Conservation (phyloP, 2,888 invertebrate genomes). For the Agrypnus murinus region DNA sequence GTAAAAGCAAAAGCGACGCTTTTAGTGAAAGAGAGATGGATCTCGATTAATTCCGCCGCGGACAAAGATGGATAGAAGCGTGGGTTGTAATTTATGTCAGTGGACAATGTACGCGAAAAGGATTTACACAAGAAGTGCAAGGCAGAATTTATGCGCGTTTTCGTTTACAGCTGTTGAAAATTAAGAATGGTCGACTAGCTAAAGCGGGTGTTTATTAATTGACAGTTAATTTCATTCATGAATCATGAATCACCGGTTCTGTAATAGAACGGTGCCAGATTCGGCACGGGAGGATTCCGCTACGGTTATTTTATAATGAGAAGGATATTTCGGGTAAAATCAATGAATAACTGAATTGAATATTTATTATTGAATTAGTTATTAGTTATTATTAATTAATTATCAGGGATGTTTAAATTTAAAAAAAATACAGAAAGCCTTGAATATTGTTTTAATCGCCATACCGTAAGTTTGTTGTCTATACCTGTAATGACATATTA, state of each 20-base stretch:
- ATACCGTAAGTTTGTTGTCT: too few species aligned
- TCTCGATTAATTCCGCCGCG: constrained; percentile 33
- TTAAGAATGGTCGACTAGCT: constrained; percentile 22
- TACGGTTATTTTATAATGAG: neutral
- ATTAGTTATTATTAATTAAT: too few species aligned
- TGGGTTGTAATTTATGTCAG: constrained; percentile 45
- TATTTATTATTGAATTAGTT: too few species aligned
- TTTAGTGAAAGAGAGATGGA: constrained; percentile 30
- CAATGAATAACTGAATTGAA: too few species aligned
- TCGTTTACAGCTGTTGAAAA: constrained; percentile 41
- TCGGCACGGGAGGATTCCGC: neutral
- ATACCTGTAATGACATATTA: too few species aligned
- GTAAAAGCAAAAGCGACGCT: constrained; percentile 18
- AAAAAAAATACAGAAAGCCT: too few species aligned
- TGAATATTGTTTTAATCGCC: too few species aligned
- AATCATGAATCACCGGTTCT: constrained; percentile 29
- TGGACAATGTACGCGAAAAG: constrained; percentile 42
- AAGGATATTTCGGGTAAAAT: too few species aligned
- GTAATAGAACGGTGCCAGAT: neutral
- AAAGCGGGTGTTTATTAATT: constrained; percentile 32
- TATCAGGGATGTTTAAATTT: too few species aligned
- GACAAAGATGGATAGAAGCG: constrained; percentile 32
- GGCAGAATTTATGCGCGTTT: constrained; percentile 44
- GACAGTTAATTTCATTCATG: constrained; percentile 41
- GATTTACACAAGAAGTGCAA: constrained; percentile 44